A percentile compares a stretch with the other conserved stretches of the same genome.
Conservation (phyloP, 2,797 vertebrate genomes). For the Geotrypetes seraphini region DNA sequence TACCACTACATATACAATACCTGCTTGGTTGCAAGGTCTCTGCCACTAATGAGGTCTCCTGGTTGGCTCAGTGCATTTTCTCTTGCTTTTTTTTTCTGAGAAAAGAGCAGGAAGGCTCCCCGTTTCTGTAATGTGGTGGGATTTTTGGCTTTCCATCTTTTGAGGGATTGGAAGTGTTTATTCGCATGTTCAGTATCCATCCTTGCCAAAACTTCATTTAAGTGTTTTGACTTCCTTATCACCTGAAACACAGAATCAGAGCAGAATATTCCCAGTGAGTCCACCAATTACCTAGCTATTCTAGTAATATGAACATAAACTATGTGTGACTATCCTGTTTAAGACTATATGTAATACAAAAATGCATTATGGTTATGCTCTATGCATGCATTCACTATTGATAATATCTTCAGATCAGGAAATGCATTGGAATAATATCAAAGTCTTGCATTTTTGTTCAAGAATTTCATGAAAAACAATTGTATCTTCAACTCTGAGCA, state of each 20-base stretch:
- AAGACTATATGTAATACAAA: too few species aligned
- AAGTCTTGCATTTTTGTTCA: too few species aligned
- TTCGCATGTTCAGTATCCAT: constrained; percentile 61
- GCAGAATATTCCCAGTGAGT: background rate
- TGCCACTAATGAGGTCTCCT: constrained; percentile 29
- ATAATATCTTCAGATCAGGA: too few species aligned
- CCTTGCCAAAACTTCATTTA: constrained; percentile 69
- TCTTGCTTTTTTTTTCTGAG: constrained; percentile 68
- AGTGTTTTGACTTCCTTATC: constrained; percentile 67
- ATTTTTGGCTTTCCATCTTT: constrained; percentile 70
- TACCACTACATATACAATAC: too few species aligned
- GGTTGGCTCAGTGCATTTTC: constrained; percentile 40
- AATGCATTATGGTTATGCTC: too few species aligned
- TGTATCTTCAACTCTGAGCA: too few species aligned
- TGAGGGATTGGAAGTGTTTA: constrained; percentile 65
- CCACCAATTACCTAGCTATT: too few species aligned
- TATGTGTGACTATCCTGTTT: too few species aligned
- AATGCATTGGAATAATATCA: too few species aligned
- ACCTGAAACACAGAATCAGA: constrained; percentile 48
- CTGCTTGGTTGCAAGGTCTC: constrained; percentile 51
- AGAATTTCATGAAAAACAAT: too few species aligned
- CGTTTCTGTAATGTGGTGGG: constrained; percentile 36
- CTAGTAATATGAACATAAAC: too few species aligned
- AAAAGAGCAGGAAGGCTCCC: constrained; percentile 77
- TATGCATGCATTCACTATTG: too few species aligned